Conservation (phyloP, 2,888 invertebrate genomes). For the Trichopoda pennipes region DNA sequence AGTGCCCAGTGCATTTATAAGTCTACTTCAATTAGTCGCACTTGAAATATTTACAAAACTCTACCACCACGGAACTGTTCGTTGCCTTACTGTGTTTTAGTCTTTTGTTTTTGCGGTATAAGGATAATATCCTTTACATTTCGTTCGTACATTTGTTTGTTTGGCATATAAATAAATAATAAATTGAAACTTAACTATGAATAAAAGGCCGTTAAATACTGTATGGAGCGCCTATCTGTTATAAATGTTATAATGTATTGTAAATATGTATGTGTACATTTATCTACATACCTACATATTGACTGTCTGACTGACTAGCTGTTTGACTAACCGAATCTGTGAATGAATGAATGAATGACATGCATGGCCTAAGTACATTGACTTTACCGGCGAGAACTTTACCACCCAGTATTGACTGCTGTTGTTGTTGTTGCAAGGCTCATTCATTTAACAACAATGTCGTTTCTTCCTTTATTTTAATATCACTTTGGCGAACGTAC, state of each 20-base stretch:
- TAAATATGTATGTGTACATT: neutral
- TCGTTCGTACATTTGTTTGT: slow-evolving; percentile 26
- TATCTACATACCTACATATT: slow-evolving; percentile 18
- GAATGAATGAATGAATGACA: slow-evolving; percentile 32
- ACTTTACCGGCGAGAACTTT: slow-evolving; percentile 57
- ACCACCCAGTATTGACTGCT: slow-evolving; percentile 60
- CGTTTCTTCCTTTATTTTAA: slow-evolving; percentile 2
- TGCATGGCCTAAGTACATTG: slow-evolving; percentile 65
- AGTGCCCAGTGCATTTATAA: slow-evolving; percentile 55
- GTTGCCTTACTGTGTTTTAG: slow-evolving; percentile 12
- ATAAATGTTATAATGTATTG: slow-evolving; percentile 12
- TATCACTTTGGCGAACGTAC: slow-evolving; percentile 51
- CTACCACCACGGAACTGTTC: slow-evolving; percentile 47
- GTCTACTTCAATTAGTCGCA: slow-evolving; percentile 43
- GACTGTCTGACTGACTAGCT: slow-evolving; percentile 37
- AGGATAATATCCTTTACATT: slow-evolving; percentile 61
- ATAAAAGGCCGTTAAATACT: slow-evolving; percentile 61
- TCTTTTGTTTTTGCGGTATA: slow-evolving; percentile 14
- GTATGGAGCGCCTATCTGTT: slow-evolving; percentile 44
- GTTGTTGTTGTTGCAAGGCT: slow-evolving; percentile 36
- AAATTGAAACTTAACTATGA: slow-evolving; percentile 63
- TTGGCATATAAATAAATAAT: slow-evolving; percentile 65
- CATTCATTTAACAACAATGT: slow-evolving; percentile 57
- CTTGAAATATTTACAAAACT: slow-evolving; percentile 63
- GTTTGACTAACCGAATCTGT: slow-evolving; percentile 23